Evolutionary conservation across 2,888 invertebrate genomes (phyloP), one percentile per base, ranked within the genome.

Genomic region (Acanthococcus lagerstroemiae): DNA sequence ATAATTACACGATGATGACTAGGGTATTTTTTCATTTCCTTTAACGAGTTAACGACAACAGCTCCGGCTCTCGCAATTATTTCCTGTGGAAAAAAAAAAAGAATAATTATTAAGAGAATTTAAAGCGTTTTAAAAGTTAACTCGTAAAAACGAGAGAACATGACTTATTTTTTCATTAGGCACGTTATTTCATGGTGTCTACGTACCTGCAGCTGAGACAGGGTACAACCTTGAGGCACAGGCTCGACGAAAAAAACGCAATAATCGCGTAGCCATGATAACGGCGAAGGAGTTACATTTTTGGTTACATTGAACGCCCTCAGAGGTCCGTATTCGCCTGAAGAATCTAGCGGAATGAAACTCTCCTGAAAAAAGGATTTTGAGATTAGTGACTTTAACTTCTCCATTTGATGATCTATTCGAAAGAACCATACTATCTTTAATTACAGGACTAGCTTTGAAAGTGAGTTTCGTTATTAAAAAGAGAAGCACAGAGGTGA

Each of bases 301-400:
- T 56, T 55, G 1, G 19, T 26, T n/a, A 48, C 45, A 21, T 56
- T 24, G 21, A n/a, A 57, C 5, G 66, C 46, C 25, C 66, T 17
- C 7, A 66, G 27, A 0, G 66, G 66, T 27, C 66, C 66, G 19
- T 50, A 66, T 57, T 66, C 66, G 7, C 57, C 57, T 7, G 66
- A 66, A 1, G 56, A 66, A 66, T 66, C 66, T 4, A 50, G 27
- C 27, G 66, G 66, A 17, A 66, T 50, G 24, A 21, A 66, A 26
- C 57, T 50, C 22, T 56, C 57, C 66, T 66, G n/a, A 9, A 27
- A 46, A 26, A 48, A 22, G 48, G 25, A 56, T 15, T 48, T 48
- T 48, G n/a, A n/a, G n/a, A n/a, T n/a, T n/a, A n/a, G n/a, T n/a
- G n/a, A n/a, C n/a, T n/a, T n/a, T n/a, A n/a, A n/a, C n/a, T n/a